Evolutionary conservation across 2,113 vertebrate genomes (phyloP).

Genomic region (Scopus umbretta): DNA sequence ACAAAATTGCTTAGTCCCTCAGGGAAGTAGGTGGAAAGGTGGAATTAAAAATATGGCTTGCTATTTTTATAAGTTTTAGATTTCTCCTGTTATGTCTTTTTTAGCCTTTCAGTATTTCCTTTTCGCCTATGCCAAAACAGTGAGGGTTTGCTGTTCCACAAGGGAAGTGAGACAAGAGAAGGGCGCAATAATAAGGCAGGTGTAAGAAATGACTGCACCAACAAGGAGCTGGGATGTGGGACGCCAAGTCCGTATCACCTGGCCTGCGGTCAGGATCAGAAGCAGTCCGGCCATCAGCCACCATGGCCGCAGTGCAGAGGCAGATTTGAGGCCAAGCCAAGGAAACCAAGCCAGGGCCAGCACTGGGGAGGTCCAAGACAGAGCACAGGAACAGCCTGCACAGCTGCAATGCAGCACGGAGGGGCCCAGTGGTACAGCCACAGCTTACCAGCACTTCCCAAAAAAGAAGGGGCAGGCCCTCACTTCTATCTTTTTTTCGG

Average conservation of each 20-base stretch:
- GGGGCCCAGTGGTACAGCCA: not conserved
- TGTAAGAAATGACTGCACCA: not conserved
- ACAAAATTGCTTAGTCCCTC: not conserved
- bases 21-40: not conserved
- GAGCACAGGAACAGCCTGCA: not conserved
- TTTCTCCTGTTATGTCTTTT: not conserved
- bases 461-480: not conserved
- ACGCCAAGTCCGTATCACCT: not conserved
- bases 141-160: not conserved
- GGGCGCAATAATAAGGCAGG: not conserved
- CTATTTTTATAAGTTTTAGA: not conserved
- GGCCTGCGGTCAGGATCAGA: not conserved
- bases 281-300: accelerated
- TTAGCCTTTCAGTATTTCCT: not conserved
- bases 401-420: accelerated
- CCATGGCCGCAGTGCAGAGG: not conserved
- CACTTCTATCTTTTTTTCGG: not conserved
- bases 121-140: not conserved
- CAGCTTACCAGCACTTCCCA: not conserved
- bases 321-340: not conserved
- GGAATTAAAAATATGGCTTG: not conserved
- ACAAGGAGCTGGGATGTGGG: accelerated
- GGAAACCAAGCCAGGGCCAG: not conserved
- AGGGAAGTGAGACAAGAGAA: not conserved
- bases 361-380: not conserved